These are phyloP conservation scores for Procapra przewalskii DNA, from an alignment of 2,113 vertebrate genomes.

Conservation along the genomic window DNA sequence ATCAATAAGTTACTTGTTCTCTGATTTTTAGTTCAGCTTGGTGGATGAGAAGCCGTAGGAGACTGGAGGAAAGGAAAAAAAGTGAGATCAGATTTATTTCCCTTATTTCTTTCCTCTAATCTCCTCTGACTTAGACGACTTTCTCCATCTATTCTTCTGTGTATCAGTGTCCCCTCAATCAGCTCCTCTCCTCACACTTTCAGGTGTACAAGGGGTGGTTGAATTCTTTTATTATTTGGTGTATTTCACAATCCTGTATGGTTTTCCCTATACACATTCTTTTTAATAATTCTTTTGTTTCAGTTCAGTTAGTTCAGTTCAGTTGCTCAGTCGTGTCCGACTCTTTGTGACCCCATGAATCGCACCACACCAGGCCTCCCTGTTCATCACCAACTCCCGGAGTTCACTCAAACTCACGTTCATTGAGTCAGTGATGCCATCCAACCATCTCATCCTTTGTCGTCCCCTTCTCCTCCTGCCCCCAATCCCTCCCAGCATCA, in stretches of 20 bases:
- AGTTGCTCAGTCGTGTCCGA: rapidly evolving
- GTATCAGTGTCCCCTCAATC: neutral
- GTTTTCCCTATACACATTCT: neutral
- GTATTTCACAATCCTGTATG: neutral
- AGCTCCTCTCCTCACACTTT: neutral
- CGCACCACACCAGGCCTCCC: too few species aligned
- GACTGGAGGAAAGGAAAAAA: neutral
- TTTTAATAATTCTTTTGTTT: neutral
- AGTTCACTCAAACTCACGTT: too few species aligned
- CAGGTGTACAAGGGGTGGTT: neutral
- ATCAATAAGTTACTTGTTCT: neutral
- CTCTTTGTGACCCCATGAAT: too few species aligned
- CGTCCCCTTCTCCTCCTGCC: too few species aligned
- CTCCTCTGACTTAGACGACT: neutral
- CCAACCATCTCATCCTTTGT: too few species aligned
- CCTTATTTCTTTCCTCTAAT: neutral
- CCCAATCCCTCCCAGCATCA: too few species aligned
- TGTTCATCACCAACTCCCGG: too few species aligned
- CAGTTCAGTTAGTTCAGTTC: too few species aligned
- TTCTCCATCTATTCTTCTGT: neutral
- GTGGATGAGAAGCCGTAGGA: neutral
- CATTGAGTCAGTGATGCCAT: too few species aligned
- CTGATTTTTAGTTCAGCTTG: neutral
- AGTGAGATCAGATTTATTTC: neutral
- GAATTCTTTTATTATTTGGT: neutral